Base-by-base conservation (phyloP, 2,888 invertebrate species). In the Rhogogaster chlorosoma region DNA sequence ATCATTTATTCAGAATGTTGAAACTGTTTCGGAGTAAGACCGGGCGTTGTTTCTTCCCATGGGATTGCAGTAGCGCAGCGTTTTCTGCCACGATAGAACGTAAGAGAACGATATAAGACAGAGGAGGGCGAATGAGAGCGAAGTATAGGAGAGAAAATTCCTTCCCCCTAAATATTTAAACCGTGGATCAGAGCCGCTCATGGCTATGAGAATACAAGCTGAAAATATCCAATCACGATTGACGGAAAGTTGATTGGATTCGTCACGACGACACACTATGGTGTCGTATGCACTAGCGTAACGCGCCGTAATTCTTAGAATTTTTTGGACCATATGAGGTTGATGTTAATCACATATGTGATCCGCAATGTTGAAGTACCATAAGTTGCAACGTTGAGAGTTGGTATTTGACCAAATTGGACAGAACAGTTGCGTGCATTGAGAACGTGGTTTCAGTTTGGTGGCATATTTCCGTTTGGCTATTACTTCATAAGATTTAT, bases 1-100 rank as follows among this genome's bases (percentile, higher is more conserved):
- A 83, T 83, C 49, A 83, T 83, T 83, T 67, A 67, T 83, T 83
- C 67, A 83, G 67, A 83, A 83, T 83, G 15, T 45, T 70, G 83
- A 83, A 83, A 67, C 67, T 42, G 22, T 45, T 38, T 67, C 83
- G 45, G 42, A 67, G 83, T 67, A 70, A 49, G 45, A 45, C 67
- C 32, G 29, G 29, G 67, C 64, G 45, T 49, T 57, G 18, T 29
- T 42, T 26, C 26, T 83, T 83, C 83, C 67, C 83, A 29, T 83
- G 67, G 83, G 67, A 83, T 42, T n/a, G 45, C 42, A 29, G 49
- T 5, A 61, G 22, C 42, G n/a, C 45, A 18, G 67, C 67, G 29
- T 67, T 67, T 83, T 83, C 29, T 42, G 0, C 61, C 12, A 10
- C 61, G 1, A 29, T 1, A 42, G 42, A 67, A 45, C 22, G 64